Base-by-base conservation (phyloP, 1,140 invertebrate genomes). In the Triops longicaudatus region DNA sequence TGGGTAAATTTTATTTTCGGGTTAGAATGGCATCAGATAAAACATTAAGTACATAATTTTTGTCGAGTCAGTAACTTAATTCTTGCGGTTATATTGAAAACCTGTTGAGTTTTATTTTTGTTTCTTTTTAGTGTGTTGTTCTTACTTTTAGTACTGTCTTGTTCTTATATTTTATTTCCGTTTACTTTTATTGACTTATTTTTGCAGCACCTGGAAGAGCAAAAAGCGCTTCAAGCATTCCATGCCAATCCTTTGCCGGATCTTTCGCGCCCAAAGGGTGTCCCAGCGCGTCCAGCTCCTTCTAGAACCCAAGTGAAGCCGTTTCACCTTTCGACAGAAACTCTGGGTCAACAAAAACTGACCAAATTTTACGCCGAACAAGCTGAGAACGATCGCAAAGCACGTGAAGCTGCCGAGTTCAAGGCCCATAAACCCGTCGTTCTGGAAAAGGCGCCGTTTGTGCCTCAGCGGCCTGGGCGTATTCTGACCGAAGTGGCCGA, bases 161-260 rank as follows among this genome's bases (percentile, higher is more conserved):
- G 7, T 37, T 7, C 7, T 37, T 37, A 37, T 37, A 2, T 7
- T 37, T 37, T 37, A 7, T 37, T 37, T 37, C n/a, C n/a, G n/a
- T 37, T 37, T 37, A 37, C 7, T 2, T 37, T 4, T 37, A n/a
- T 63, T 63, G n/a, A n/a, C n/a, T 63, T 27, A 43, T 44, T 17
- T 31, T 42, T 2, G 1, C 43, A 75, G 74, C 42, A 50, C 12
- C 27, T 75, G 74, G 41, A 75, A 26, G 74, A 75, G 43, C 74
- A 41, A 4, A 75, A 75, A 37, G 31, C 31, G 43, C 22, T 28
- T 17, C 26, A 31, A n/a, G 41, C 26, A n/a, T 75, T 75, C 17
- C 74, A 75, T 44, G 74, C 74, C 6, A 26, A 75, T n/a, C 74
- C 74, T 10, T 43, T 27, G 37, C 74, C 74, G 10, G 43, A 75